These are phyloP conservation scores for Argyresthia albistria DNA, from an alignment of 2,888 invertebrate genomes.

Conservation along the genomic window DNA sequence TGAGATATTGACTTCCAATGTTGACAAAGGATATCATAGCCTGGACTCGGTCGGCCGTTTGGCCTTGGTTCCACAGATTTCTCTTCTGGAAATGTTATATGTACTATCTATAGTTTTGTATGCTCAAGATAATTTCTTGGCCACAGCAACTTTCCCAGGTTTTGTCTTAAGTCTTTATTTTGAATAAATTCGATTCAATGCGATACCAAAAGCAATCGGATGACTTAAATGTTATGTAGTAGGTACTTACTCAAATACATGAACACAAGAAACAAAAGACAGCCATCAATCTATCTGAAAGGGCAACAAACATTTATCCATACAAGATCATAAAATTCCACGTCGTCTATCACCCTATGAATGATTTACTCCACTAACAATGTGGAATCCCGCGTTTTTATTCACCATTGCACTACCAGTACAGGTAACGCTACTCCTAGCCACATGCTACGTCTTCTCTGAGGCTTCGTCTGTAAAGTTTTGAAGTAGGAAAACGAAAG, in stretches of 20 bases:
- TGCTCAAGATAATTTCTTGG: too few species aligned
- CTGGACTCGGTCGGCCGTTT: slow-evolving; percentile 22
- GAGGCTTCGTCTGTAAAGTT: not conserved
- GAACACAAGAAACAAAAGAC: not conserved
- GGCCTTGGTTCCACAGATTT: slow-evolving; percentile 42
- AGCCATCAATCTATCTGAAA: slow-evolving; percentile 9
- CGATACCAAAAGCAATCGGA: too few species aligned
- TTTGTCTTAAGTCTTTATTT: slow-evolving; percentile 9
- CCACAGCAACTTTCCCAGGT: too few species aligned
- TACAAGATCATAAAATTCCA: slow-evolving; percentile 15
- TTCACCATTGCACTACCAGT: not conserved
- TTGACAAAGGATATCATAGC: slow-evolving; percentile 58
- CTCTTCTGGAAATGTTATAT: slow-evolving; percentile 4
- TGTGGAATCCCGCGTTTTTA: not conserved
- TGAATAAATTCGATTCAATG: slow-evolving; percentile 16
- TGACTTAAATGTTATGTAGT: too few species aligned
- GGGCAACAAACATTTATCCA: slow-evolving; percentile 11
- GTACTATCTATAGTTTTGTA: too few species aligned
- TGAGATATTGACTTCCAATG: slow-evolving; percentile 64
- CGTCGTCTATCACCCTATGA: slow-evolving; percentile 12
- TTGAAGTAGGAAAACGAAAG: not conserved
- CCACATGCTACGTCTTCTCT: not conserved
- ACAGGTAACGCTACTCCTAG: not conserved
- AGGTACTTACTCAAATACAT: too few species aligned
- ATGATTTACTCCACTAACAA: slow-evolving; percentile 8